phyloP scores from a whole-genome alignment of 2,113 vertebrate genomes.

The Rhea americana region DNA sequence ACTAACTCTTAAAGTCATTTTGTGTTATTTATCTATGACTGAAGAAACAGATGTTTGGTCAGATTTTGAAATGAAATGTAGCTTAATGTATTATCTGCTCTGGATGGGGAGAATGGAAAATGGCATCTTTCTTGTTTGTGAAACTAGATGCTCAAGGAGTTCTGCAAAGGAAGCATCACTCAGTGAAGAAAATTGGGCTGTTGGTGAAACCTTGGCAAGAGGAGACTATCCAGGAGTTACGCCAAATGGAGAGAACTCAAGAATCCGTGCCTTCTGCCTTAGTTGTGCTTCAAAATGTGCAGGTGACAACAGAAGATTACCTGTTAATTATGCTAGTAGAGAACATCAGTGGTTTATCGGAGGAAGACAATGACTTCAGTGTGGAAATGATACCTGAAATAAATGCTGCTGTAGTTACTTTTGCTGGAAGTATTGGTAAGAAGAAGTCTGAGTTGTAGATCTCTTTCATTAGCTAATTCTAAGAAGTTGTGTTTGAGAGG shows the following conservation, averaged over 20 bases:
- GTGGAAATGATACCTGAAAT: conserved; percentile 83
- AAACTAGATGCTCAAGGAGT: conserved; percentile 63
- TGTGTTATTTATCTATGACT: background rate
- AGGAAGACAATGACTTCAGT: conserved; percentile 64
- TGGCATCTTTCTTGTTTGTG: background rate
- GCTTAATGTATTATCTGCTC: background rate
- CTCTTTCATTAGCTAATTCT: background rate
- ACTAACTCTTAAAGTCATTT: background rate
- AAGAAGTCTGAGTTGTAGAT: background rate
- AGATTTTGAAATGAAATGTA: background rate
- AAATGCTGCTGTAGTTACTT: conserved; percentile 75
- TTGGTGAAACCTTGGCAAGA: background rate
- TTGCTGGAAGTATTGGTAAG: conserved; percentile 78
- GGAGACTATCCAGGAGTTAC: background rate
- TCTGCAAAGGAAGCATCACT: conserved; percentile 7
- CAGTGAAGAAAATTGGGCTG: background rate
- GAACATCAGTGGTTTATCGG: conserved; percentile 69
- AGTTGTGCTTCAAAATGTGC: conserved; percentile 80
- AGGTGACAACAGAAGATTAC: background rate
- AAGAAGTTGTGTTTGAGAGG: background rate
- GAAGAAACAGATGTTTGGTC: accelerated
- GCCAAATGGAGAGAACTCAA: background rate
- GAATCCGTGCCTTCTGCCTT: background rate
- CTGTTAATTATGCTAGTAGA: conserved; percentile 82
- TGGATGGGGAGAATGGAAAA: background rate